A percentile compares a stretch with the other conserved stretches of the same genome.
Evolutionary conservation across 2,888 invertebrate genomes (phyloP).

Genomic region (Acleris literana): DNA sequence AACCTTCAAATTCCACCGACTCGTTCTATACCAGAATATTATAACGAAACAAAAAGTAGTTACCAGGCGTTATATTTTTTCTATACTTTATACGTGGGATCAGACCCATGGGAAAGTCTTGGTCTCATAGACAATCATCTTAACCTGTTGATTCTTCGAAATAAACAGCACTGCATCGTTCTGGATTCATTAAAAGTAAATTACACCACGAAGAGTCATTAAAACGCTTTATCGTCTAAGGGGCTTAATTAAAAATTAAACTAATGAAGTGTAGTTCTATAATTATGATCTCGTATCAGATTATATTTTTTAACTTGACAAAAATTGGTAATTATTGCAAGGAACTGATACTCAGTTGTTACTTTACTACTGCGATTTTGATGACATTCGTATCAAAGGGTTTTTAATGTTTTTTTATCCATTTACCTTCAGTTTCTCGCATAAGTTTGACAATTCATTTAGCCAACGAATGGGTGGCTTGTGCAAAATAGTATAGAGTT

Average conservation of each 20-base stretch:
- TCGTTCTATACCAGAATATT: background rate
- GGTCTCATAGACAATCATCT: slow-evolving; percentile 24
- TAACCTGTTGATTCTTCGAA: slow-evolving; percentile 23
- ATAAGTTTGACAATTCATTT: too few species aligned
- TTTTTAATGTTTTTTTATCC: too few species aligned
- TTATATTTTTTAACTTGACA: background rate
- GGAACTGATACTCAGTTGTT: too few species aligned
- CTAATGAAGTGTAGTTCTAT: background rate
- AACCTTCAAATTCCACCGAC: background rate
- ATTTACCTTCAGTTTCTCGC: too few species aligned
- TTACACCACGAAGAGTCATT: slow-evolving; percentile 5
- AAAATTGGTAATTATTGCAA: too few species aligned
- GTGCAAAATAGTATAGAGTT: too few species aligned
- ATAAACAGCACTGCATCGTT: slow-evolving; percentile 25
- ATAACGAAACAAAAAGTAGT: slow-evolving; percentile 23
- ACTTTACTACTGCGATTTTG: too few species aligned
- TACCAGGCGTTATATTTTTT: slow-evolving; percentile 13
- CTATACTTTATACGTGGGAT: slow-evolving; percentile 29
- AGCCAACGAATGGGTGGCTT: too few species aligned
- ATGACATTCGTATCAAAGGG: too few species aligned
- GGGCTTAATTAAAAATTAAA: background rate
- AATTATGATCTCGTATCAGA: background rate
- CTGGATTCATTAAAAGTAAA: slow-evolving; percentile 31
- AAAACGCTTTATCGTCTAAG: background rate
- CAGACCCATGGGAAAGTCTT: slow-evolving; percentile 28